A percentile compares a stretch with the other conserved stretches of the same genome.
phyloP scores from a whole-genome alignment of 2,888 invertebrate genomes.

The Andrena praecox region DNA sequence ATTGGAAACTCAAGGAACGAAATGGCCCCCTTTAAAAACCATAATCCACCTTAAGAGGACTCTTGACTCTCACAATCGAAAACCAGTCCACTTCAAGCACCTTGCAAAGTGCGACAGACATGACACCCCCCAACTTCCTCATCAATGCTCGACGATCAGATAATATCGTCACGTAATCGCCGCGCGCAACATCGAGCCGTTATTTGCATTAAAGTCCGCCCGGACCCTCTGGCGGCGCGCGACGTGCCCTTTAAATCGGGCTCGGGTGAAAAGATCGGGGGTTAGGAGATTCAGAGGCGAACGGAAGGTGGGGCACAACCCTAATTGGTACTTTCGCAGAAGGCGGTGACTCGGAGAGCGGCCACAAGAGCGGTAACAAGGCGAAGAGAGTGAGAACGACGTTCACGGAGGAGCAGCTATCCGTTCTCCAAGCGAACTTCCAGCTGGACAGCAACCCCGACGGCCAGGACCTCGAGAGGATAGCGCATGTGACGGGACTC shows the following conservation, averaged over 20 bases:
- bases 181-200: neutral
- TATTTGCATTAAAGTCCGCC: neutral
- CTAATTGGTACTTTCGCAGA: constrained; percentile 86
- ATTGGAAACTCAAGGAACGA: no score
- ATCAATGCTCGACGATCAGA: neutral
- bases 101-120: neutral
- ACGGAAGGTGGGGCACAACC: constrained; percentile 38
- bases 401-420: constrained; percentile 99
- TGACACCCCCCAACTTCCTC: neutral
- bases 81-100: neutral
- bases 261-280: neutral
- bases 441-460: constrained; percentile 99
- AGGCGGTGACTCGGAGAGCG: constrained; percentile 95
- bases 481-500: constrained; percentile 98
- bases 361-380: constrained; percentile 93
- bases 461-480: constrained; percentile 98
- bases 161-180: neutral
- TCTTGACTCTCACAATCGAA: neutral
- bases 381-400: constrained; percentile 99
- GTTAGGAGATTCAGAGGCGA: constrained; percentile 9
- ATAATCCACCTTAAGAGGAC: no score
- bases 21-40: no score
- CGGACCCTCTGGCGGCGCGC: neutral
- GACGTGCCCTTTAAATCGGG: neutral
- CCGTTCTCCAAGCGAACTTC: constrained; percentile 98